phyloP scores from a whole-genome alignment of 1,140 invertebrate genomes.

The Akabosia matsudoensis region DNA sequence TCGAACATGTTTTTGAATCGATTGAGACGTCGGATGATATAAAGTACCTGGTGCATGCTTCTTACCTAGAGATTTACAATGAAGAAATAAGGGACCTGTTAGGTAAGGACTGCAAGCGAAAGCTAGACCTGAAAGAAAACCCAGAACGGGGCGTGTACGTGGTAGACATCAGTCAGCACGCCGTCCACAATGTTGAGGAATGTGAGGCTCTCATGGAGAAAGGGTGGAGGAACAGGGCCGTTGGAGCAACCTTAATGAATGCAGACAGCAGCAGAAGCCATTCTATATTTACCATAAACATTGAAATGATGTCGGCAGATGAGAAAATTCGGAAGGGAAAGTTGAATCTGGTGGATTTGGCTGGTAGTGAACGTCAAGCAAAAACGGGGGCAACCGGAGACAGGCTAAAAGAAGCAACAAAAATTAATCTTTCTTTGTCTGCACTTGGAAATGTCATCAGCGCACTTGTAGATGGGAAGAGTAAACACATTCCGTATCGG shows the following conservation, averaged over 20 bases:
- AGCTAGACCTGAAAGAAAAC: conserved; percentile 75
- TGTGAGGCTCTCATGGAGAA: conserved; percentile 70
- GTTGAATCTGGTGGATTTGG: conserved; percentile 85
- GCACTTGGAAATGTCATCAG: conserved; percentile 93
- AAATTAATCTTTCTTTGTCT: conserved; percentile 89
- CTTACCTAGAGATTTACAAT: conserved; percentile 91
- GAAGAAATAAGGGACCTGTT: conserved; percentile 78
- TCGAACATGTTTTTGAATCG: conserved; percentile 90
- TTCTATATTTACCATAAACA: conserved; percentile 82
- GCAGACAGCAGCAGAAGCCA: conserved; percentile 70
- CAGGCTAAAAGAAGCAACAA: conserved; percentile 86
- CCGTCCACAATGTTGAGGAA: conserved; percentile 70
- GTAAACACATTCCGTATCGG: conserved; percentile 86
- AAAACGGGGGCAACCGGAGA: conserved; percentile 68
- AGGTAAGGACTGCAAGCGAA: conserved; percentile 63
- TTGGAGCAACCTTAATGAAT: conserved; percentile 80
- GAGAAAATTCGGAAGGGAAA: conserved; percentile 69
- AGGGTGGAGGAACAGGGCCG: conserved; percentile 71
- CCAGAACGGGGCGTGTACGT: conserved; percentile 79
- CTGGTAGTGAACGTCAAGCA: conserved; percentile 79
- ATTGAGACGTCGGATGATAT: conserved; percentile 74
- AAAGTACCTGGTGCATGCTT: conserved; percentile 84
- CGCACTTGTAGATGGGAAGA: conserved; percentile 82
- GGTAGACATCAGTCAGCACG: conserved; percentile 68
- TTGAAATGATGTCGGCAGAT: conserved; percentile 68